These are phyloP conservation scores for Pocillopora grandis DNA, from an alignment of 92 coral and sea anemone genomes.

Conservation along the genomic window DNA sequence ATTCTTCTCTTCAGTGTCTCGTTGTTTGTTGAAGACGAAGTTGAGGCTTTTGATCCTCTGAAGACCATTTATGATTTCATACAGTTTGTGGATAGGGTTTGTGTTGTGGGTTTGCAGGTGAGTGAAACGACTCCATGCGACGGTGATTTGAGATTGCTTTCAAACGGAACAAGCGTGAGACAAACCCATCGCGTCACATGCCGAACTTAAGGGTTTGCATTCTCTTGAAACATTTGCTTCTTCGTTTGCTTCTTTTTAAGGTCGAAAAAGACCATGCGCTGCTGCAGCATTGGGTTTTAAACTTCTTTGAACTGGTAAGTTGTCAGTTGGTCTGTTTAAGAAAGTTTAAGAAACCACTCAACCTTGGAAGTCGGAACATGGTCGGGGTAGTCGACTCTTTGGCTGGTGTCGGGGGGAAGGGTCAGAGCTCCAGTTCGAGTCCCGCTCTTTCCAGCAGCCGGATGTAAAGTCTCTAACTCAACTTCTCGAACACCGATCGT, in stretches of 20 bases:
- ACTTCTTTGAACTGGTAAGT: slow-evolving; percentile 92
- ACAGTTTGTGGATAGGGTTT: slow-evolving; percentile 81
- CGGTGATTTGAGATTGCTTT: no score
- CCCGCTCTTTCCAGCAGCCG: no score
- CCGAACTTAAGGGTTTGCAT: background rate
- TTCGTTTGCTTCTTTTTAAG: slow-evolving; percentile 26
- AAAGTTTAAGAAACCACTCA: no score
- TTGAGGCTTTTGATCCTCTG: slow-evolving; percentile 53
- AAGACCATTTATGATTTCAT: slow-evolving; percentile 70
- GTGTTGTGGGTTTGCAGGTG: slow-evolving; percentile 84
- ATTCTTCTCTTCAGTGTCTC: slow-evolving; percentile 39
- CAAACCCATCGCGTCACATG: no score
- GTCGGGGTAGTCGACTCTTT: no score
- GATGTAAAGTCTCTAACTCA: no score
- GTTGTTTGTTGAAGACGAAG: slow-evolving; percentile 66
- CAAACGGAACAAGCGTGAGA: no score
- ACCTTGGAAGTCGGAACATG: no score
- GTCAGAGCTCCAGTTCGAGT: background rate
- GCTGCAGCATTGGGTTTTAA: slow-evolving; percentile 82
- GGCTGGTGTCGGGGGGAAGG: no score
- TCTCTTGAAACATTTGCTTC: background rate
- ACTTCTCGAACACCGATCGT: no score
- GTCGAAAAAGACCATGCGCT: slow-evolving; percentile 84
- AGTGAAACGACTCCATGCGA: background rate
- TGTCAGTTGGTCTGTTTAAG: background rate